phyloP scores from a whole-genome alignment of 2,888 invertebrate genomes.

The Polyommatus iphigenia region DNA sequence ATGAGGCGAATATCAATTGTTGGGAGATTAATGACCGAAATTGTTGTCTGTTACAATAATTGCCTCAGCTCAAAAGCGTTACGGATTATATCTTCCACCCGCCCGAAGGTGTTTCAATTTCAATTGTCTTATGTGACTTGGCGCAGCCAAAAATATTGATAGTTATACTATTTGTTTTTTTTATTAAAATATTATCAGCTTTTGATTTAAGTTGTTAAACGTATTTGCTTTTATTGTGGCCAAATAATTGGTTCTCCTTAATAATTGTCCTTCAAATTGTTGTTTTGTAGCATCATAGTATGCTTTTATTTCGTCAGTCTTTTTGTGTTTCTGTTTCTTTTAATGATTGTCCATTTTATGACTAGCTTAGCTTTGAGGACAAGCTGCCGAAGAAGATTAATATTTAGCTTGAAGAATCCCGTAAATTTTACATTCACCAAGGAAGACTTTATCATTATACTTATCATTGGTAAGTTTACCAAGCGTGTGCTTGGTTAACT shows the following conservation, averaged over 20 bases:
- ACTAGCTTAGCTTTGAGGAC: background rate
- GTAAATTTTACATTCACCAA: constrained; percentile 14
- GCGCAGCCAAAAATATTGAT: too few relatives aligned
- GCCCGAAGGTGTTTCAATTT: background rate
- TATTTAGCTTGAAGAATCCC: background rate
- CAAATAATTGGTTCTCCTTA: background rate
- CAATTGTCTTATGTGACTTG: too few relatives aligned
- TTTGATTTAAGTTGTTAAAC: background rate
- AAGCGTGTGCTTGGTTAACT: constrained; percentile 22
- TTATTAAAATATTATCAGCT: background rate
- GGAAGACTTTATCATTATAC: constrained; percentile 12
- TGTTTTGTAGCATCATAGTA: background rate
- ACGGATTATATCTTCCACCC: background rate
- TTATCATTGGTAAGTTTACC: constrained; percentile 30
- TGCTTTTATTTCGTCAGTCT: background rate
- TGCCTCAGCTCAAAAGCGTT: background rate
- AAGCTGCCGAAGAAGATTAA: constrained; percentile 19
- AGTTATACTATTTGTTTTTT: background rate
- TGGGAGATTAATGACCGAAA: background rate
- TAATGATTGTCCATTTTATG: background rate
- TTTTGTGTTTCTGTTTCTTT: background rate
- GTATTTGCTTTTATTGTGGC: background rate
- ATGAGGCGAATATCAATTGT: too few relatives aligned
- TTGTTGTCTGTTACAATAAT: background rate
- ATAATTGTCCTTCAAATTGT: background rate